phyloP scores from a whole-genome alignment of 2,797 vertebrate species.

The Sitta carolinensis region DNA sequence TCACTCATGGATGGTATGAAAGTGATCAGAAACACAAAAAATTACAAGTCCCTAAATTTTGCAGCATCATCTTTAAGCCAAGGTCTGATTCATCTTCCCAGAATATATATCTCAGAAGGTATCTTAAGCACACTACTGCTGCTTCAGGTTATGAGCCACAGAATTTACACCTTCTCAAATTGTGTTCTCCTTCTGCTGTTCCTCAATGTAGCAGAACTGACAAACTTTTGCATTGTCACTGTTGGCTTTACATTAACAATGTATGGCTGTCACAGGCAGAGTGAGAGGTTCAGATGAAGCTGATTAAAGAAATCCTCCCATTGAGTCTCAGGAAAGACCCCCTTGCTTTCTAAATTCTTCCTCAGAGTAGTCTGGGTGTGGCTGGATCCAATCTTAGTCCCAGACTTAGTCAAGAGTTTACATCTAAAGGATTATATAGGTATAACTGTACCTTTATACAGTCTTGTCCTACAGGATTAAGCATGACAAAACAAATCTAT shows the following conservation, averaged over 20 bases:
- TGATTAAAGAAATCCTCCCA: not conserved
- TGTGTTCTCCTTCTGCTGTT: not conserved
- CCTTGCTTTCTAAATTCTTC: not conserved
- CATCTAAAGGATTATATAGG: not conserved
- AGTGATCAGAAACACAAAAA: not conserved
- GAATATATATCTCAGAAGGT: not conserved
- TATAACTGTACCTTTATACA: not conserved
- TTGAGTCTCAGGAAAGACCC: not conserved
- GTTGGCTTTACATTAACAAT: not conserved
- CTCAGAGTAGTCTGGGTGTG: rapidly evolving
- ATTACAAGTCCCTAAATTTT: not conserved
- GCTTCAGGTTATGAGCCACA: not conserved
- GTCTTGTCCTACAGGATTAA: not conserved
- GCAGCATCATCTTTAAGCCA: not conserved
- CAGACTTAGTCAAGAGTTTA: not conserved
- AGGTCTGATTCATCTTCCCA: not conserved
- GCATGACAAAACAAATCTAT: not conserved
- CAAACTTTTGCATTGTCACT: not conserved
- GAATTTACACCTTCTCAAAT: not conserved
- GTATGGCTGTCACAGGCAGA: not conserved
- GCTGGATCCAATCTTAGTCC: not conserved
- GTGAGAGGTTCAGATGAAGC: not conserved
- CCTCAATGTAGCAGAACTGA: not conserved
- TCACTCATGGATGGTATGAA: not conserved
- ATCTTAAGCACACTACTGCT: not conserved